Evolutionary conservation across 2,888 invertebrate genomes (phyloP).

Genomic region (Alviniconcha strummeri): DNA sequence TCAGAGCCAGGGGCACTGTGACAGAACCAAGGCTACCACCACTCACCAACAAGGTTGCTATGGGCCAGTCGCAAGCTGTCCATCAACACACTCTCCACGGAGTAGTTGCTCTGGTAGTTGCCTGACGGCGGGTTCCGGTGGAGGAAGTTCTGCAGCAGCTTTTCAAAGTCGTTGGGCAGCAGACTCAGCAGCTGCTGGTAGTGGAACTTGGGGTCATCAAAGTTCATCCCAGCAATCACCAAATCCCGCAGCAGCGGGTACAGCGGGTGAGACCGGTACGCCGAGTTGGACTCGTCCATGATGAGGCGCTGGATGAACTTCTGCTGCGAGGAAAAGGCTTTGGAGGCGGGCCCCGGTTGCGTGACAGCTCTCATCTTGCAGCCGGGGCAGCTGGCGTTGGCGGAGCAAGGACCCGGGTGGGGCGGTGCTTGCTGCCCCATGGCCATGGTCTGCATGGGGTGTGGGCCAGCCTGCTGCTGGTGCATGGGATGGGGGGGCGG

Average conservation of each 20-base stretch:
- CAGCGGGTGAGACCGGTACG: constrained; percentile 71
- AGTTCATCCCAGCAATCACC: constrained; percentile 73
- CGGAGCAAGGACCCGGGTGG: constrained; percentile 41
- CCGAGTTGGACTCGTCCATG: constrained; percentile 65
- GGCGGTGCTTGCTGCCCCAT: constrained; percentile 36
- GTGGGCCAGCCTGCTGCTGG: constrained; percentile 33
- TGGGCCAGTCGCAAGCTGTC: constrained; percentile 72
- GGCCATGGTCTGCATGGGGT: constrained; percentile 39
- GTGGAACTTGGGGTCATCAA: constrained; percentile 69
- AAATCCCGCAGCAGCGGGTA: constrained; percentile 71
- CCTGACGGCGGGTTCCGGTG: constrained; percentile 68
- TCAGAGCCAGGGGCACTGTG: too few relatives aligned
- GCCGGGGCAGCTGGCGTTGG: constrained; percentile 59
- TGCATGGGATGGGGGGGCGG: constrained; percentile 32
- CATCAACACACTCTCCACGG: constrained; percentile 71
- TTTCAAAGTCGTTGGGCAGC: constrained; percentile 70
- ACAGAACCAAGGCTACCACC: too few relatives aligned
- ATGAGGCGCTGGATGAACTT: constrained; percentile 71
- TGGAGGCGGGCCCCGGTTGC: constrained; percentile 37
- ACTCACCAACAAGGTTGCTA: constrained; percentile 70
- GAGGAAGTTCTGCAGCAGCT: constrained; percentile 70
- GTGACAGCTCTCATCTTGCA: constrained; percentile 61
- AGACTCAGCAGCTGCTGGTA: constrained; percentile 70
- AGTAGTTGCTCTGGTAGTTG: constrained; percentile 67
- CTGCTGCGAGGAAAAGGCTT: constrained; percentile 66